Evolutionary conservation across 2,113 vertebrate species (phyloP), one percentile per base, ranked within the genome.

Genomic region (Hemiscyllium ocellatum): DNA sequence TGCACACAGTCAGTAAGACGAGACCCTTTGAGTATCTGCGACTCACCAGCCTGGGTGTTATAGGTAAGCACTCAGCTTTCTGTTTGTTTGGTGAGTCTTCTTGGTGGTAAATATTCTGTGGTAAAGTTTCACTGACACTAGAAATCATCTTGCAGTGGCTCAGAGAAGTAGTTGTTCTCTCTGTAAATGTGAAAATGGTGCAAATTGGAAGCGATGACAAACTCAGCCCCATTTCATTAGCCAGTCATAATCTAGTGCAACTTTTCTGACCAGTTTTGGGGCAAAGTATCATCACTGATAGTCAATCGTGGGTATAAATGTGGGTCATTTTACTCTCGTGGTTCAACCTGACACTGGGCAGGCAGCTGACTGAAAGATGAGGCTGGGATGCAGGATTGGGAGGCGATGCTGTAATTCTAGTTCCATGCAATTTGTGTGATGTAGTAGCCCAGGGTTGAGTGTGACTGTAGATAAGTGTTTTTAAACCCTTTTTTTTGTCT

Each of bases 1-100:
- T 99, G 96, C 99, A 99, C 98, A 99, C 99, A 2, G 99, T 99
- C 96, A 99, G 99, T 97, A 99, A 99, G 98, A 99, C 99, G 0
- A 98, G 99, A 19, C 99, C 99, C 0, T 99, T 99, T 89, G 99
- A 99, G 96, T 99, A 99, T 97, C 98, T 99, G 96, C 98, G 99
- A 19, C 99, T 99, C 85, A 99, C 99, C 0, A 99, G 99, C 97
- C 98, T 99, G 0, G 99, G 99, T 94, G 99, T 99, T 96, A 99
- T 99, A 96, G 99, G 99, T 99, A 97, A 97, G 98, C 68, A 72
- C 56, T 78, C 96, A n/a, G 91, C 91, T 61, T 17, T 95, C 52
- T 95, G 96, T 33, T 3, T 4, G 96, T 94, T 52, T 96, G 78
- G 26, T 1, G 47, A 19, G 29, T 95, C 78, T 68, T 96, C 96